These are phyloP conservation scores for Ichneumoninae sp. DNA, from an alignment of 2,888 invertebrate species.

Conservation along the genomic window DNA sequence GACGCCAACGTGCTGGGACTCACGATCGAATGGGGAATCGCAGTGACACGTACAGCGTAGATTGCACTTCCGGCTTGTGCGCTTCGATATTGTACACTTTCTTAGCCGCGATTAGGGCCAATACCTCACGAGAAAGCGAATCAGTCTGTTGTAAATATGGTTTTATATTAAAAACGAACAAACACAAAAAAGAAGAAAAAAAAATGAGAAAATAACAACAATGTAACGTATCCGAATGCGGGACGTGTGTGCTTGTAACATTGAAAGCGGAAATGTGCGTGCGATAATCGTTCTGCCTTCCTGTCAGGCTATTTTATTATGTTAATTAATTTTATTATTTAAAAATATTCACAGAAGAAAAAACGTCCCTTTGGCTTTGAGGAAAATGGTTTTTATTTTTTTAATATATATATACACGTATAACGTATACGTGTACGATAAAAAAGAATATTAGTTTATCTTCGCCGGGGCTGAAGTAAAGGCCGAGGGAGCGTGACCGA, in stretches of 20 bases:
- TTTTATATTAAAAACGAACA: slow-evolving; percentile 73
- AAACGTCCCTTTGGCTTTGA: slow-evolving; percentile 1
- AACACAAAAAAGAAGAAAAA: slow-evolving; percentile 24
- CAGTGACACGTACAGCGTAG: slow-evolving; percentile 39
- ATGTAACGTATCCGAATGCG: slow-evolving; percentile 44
- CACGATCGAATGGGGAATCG: slow-evolving; percentile 26
- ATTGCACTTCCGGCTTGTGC: slow-evolving; percentile 23
- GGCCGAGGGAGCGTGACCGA: slow-evolving; percentile 45
- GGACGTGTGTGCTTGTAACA: slow-evolving; percentile 53
- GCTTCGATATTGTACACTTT: slow-evolving; percentile 71
- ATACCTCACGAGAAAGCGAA: slow-evolving; percentile 75
- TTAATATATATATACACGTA: slow-evolving; percentile 29
- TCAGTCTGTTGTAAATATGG: slow-evolving; percentile 79
- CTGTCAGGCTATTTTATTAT: slow-evolving; percentile 46
- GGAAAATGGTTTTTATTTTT: slow-evolving; percentile 53
- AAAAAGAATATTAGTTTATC: slow-evolving; percentile 48
- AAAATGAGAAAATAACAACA: slow-evolving; percentile 18
- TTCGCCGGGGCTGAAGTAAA: slow-evolving; percentile 43
- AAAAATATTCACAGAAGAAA: slow-evolving; percentile 4
- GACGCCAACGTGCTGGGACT: slow-evolving; percentile 43
- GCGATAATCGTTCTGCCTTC: slow-evolving; percentile 60
- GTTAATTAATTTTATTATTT: slow-evolving; percentile 11
- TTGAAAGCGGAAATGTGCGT: slow-evolving; percentile 43
- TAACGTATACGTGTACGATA: slow-evolving; percentile 24
- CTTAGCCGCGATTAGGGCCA: slow-evolving; percentile 73